A percentile compares a stretch with the other conserved stretches of the same genome.
phyloP scores from a whole-genome alignment of 2,888 invertebrate species.

The Chaetogeoica ovagalla region DNA sequence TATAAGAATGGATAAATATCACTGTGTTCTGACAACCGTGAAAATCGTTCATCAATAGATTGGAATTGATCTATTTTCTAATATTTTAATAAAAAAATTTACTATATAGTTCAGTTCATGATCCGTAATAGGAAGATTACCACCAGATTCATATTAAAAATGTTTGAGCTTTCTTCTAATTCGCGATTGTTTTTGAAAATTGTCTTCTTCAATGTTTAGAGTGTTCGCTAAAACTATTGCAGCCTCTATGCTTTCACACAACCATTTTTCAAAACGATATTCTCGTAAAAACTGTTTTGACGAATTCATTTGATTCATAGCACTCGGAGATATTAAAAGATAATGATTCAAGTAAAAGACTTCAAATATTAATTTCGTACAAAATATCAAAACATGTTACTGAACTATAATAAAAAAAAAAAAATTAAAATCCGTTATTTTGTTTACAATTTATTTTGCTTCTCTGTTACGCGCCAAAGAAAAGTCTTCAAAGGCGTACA shows the following conservation, averaged over 20 bases:
- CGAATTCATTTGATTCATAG: no score
- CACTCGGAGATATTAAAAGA: no score
- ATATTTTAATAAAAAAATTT: constrained; percentile 1
- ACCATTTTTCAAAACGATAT: no score
- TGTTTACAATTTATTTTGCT: no score
- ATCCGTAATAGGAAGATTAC: background rate
- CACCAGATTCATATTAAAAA: background rate
- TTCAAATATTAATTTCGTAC: constrained; percentile 1
- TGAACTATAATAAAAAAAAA: background rate
- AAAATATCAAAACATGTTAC: background rate
- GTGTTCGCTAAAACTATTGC: background rate
- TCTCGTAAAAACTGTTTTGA: no score
- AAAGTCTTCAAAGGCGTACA: no score
- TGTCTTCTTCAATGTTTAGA: no score
- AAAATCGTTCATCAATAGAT: constrained; percentile 18
- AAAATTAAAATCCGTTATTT: no score
- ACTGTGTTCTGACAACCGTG: background rate
- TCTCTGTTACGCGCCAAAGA: no score
- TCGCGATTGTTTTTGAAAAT: no score
- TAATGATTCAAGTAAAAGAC: no score
- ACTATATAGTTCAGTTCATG: constrained; percentile 24
- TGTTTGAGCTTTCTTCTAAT: constrained; percentile 1
- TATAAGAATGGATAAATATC: constrained; percentile 3
- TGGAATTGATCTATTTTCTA: constrained; percentile 20
- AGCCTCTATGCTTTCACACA: background rate